Evolutionary conservation across 2,888 invertebrate genomes (phyloP).

Genomic region (Idaea aversata): DNA sequence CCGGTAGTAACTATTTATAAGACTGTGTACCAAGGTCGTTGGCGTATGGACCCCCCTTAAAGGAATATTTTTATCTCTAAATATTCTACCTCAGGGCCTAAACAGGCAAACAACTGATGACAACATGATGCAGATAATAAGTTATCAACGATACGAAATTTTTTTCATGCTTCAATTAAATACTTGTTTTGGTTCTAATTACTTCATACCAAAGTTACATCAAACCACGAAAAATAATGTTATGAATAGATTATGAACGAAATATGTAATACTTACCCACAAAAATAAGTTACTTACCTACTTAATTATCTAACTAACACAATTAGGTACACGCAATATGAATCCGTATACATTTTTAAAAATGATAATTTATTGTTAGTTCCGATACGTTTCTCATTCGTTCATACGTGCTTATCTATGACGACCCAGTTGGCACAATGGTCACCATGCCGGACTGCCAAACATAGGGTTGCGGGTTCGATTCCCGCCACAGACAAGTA

Average conservation of each 20-base stretch:
- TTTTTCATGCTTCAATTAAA: background rate
- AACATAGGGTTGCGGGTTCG: too few species aligned
- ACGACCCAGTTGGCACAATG: too few species aligned
- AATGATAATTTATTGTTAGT: background rate
- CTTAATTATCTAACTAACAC: background rate
- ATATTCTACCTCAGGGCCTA: too few species aligned
- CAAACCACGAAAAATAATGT: background rate
- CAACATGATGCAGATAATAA: background rate
- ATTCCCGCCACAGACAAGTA: too few species aligned
- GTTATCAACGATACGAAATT: background rate
- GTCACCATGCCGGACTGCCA: too few species aligned
- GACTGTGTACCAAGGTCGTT: too few species aligned
- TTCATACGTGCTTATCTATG: too few species aligned
- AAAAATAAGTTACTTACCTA: background rate
- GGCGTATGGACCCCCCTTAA: too few species aligned
- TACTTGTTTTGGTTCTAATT: background rate
- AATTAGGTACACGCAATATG: background rate
- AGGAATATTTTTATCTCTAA: too few species aligned
- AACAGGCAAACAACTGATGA: too few species aligned
- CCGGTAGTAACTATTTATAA: too few species aligned
- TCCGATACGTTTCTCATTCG: background rate
- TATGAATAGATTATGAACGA: background rate
- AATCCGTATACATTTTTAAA: background rate
- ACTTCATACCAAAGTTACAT: background rate
- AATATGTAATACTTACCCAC: slow-evolving; percentile 1